Base-by-base conservation (phyloP, 2,797 vertebrate species). In the Carcharodon carcharias region DNA sequence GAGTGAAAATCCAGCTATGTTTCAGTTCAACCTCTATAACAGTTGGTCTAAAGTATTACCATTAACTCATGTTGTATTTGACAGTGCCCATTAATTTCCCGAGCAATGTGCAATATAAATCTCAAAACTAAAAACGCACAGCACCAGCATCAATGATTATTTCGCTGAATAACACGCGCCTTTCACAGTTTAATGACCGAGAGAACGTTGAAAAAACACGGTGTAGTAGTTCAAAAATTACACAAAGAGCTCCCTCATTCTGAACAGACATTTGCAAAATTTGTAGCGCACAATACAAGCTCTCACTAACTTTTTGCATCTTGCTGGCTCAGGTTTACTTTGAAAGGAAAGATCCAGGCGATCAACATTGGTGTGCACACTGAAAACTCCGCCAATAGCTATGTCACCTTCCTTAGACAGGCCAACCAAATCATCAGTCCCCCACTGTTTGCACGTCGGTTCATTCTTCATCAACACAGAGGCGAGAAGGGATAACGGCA, bases 371-470 rank as follows among this genome's bases (percentile, higher is more conserved):
- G 35, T n/a, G 18, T 63, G 89, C 14, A 92, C 35, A 40, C 89
- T 92, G 89, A 92, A 92, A 18, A 92, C 89, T 40, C 89, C 89
- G 11, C 89, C 89, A 3, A 92, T 58, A 92, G 6, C 4, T n/a
- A 92, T 92, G 89, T 92, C 89, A 3, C 89, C 89, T 35, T 92
- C 89, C n/a, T 92, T 92, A 35, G 89, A 63, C 58, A 92, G 16
- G 61, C 89, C 35, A 28, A n/a, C 2, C 89, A 92, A 63, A 16
- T 63, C 58, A 63, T 61, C 56, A 35, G 28, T 63, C 14, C 14
- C 58, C 58, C 56, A 92, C 16, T 18, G 56, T 92, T 92, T 63
- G 31, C 89, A 92, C 31, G 31, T 63, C 16, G 89, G 58, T n/a
- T 92, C 89, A 61, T 35, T n/a, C 31, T 35, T 63, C 89, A 92